Percentiles rank a stretch among this genome's conserved stretches.
Evolutionary conservation across 2,113 vertebrate genomes (phyloP).

Genomic region (Urocynchramus pylzowi): DNA sequence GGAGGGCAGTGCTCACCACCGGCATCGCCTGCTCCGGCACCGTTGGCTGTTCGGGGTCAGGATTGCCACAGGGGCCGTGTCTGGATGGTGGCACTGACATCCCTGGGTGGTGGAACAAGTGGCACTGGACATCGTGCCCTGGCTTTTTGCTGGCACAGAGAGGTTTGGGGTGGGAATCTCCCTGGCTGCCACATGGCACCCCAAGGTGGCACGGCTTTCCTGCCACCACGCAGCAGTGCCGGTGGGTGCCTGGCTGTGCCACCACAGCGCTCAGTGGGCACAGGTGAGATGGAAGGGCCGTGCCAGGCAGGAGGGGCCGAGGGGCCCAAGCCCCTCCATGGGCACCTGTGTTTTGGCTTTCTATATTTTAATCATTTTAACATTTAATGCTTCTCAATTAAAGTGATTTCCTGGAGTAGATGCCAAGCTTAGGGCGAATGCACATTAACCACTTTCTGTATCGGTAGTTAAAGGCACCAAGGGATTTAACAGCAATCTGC

Average conservation of each 20-base stretch:
- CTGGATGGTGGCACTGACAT: rapidly evolving
- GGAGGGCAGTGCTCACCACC: not conserved
- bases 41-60: rapidly evolving
- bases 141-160: not conserved
- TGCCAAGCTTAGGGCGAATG: constrained; percentile 75
- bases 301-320: not conserved
- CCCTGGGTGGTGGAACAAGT: not conserved
- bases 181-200: not conserved
- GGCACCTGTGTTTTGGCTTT: constrained; percentile 63
- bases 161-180: not conserved
- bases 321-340: not conserved
- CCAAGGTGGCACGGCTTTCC: not conserved
- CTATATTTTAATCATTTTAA: constrained; percentile 80
- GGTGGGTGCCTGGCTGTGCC: not conserved
- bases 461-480: constrained; percentile 83
- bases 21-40: rapidly evolving
- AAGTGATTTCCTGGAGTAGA: constrained; percentile 83
- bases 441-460: constrained; percentile 83
- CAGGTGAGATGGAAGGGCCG: not conserved
- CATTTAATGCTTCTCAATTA: constrained; percentile 85
- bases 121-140: rapidly evolving
- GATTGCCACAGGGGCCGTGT: rapidly evolving
- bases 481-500: constrained; percentile 86
- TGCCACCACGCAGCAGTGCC: rapidly evolving
- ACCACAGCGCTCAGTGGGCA: rapidly evolving